Evolutionary conservation across 2,888 invertebrate species (phyloP).

Genomic region (Eilema griseolum): DNA sequence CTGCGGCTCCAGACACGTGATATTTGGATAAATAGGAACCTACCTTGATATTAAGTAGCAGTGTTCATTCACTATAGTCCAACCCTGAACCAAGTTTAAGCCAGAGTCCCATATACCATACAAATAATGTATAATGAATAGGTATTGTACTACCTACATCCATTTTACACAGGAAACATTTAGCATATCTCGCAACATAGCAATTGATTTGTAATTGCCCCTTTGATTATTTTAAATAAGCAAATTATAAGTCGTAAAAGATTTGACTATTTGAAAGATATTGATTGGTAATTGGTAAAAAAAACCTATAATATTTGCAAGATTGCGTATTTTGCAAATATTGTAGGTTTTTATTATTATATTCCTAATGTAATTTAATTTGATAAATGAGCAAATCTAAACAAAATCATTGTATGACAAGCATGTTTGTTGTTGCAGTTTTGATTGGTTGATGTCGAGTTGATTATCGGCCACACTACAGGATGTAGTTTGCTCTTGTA

Average conservation of each 20-base stretch:
- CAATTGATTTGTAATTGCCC: neutral
- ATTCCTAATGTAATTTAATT: constrained; percentile 28
- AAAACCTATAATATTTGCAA: too few relatives aligned
- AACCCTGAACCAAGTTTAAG: too few relatives aligned
- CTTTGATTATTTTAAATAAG: neutral
- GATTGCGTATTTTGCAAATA: constrained; percentile 19
- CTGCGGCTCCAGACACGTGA: too few relatives aligned
- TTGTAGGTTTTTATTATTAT: constrained; percentile 18
- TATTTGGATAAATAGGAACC: too few relatives aligned
- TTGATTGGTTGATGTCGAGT: constrained; percentile 6
- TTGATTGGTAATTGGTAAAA: constrained; percentile 31
- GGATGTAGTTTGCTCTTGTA: neutral
- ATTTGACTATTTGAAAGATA: constrained; percentile 6
- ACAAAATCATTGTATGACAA: constrained; percentile 28
- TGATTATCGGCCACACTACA: too few relatives aligned
- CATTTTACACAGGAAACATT: too few relatives aligned
- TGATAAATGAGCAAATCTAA: constrained; percentile 23
- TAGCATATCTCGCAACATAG: neutral
- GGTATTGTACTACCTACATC: too few relatives aligned
- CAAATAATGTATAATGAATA: too few relatives aligned
- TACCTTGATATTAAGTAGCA: too few relatives aligned
- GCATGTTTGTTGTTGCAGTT: constrained; percentile 18
- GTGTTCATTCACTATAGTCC: too few relatives aligned
- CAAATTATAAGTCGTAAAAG: neutral
- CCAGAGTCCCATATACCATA: too few relatives aligned